These are phyloP conservation scores for Origma solitaria DNA, from an alignment of 2,113 vertebrate species.

Conservation along the genomic window DNA sequence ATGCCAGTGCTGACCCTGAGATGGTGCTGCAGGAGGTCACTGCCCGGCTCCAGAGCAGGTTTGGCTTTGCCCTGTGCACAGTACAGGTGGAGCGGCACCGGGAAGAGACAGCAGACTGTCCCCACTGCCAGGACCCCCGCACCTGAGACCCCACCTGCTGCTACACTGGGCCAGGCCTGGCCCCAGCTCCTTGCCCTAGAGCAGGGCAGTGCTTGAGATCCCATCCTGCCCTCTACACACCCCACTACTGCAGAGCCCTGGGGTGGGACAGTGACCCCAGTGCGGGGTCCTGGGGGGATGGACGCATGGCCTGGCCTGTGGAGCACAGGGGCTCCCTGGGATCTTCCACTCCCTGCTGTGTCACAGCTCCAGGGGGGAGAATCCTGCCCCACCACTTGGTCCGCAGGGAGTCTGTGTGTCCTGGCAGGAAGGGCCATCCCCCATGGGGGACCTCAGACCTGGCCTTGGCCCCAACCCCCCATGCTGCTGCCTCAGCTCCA, in stretches of 20 bases:
- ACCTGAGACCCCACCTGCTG: slow-evolving; percentile 44
- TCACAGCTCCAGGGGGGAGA: not conserved
- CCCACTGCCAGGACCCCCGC: slow-evolving; percentile 78
- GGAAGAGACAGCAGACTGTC: slow-evolving; percentile 83
- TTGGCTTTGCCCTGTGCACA: slow-evolving; percentile 85
- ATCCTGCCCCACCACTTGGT: fast-evolving
- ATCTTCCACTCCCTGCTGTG: not conserved
- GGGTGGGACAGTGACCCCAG: not conserved
- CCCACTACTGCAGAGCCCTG: fast-evolving
- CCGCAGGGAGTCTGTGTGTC: not conserved
- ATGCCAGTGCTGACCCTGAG: slow-evolving; percentile 75
- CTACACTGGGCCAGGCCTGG: no score
- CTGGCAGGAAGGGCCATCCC: not conserved
- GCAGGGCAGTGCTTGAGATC: not conserved
- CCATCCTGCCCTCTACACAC: not conserved
- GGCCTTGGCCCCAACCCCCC: not conserved
- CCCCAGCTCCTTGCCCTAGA: not conserved
- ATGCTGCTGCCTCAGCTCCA: not conserved
- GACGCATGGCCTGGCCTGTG: not conserved
- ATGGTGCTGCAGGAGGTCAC: slow-evolving; percentile 83
- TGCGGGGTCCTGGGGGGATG: fast-evolving
- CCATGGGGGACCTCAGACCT: not conserved
- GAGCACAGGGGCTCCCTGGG: not conserved
- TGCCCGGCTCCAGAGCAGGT: slow-evolving; percentile 79
- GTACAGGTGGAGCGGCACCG: slow-evolving; percentile 88